Evolutionary conservation across 1,140 invertebrate genomes (phyloP).

Genomic region (Temnothorax longispinosus): DNA sequence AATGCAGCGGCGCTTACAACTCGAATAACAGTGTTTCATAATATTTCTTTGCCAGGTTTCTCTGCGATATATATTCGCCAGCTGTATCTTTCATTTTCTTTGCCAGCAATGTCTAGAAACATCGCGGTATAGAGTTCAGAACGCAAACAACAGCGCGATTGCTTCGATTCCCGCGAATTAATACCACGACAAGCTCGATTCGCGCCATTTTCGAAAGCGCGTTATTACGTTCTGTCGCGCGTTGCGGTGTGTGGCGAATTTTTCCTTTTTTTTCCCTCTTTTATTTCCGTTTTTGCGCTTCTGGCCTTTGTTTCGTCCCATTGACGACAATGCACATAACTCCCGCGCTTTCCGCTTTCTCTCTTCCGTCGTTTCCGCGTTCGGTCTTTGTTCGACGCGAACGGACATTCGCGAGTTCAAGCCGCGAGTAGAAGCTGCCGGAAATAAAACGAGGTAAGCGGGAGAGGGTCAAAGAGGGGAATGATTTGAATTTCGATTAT

Average conservation of each 20-base stretch:
- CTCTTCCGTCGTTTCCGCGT: conserved; percentile 41
- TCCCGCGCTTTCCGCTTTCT: conserved; percentile 35
- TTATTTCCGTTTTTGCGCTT: conserved; percentile 48
- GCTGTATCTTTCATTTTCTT: conserved; percentile 21
- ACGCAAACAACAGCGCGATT: conserved; percentile 6
- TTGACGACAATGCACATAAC: conserved; percentile 60
- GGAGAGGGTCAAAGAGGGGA: background rate
- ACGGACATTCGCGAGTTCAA: conserved; percentile 37
- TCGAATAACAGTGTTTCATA: background rate
- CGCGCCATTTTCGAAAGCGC: background rate
- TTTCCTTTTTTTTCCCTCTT: conserved; percentile 48
- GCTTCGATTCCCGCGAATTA: conserved; percentile 17
- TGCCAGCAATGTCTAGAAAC: background rate
- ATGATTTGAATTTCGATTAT: conserved; percentile 60
- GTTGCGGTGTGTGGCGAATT: conserved; percentile 40
- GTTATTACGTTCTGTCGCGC: conserved; percentile 5
- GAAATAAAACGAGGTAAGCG: conserved; percentile 49
- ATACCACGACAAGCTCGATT: conserved; percentile 48
- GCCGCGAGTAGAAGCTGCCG: conserved; percentile 32
- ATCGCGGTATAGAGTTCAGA: background rate
- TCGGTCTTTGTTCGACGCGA: conserved; percentile 40
- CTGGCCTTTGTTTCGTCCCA: conserved; percentile 46
- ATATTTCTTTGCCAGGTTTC: background rate
- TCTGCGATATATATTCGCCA: background rate
- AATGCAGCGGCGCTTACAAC: no score